Evolutionary conservation across 1,140 invertebrate genomes (phyloP), one percentile per base, ranked within the genome.

Genomic region (Cataglyphis hispanica): DNA sequence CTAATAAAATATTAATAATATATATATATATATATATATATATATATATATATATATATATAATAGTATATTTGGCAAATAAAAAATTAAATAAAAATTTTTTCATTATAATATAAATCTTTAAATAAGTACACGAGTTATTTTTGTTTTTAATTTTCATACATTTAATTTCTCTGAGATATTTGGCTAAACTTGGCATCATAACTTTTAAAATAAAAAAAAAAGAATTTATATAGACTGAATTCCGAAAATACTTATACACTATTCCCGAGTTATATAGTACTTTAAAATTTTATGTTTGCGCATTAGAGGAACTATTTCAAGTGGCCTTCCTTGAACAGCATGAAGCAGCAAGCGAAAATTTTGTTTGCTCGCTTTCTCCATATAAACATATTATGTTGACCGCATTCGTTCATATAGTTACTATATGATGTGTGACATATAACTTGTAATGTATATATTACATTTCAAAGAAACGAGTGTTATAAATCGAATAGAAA

Each of bases 321-420:
- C 31, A 37, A 64, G 61, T 64, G 31, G 61, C 2, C 31, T 37
- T 37, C 8, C 27, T 63, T 19, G 27, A 63, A 63, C 1, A 4
- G 13, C 7, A 63, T 66, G 31, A 31, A 31, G 4, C 31, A 3
- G 31, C 2, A 66, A 22, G 37, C 64, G 16, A 10, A 64, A 34
- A 64, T 64, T 60, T 25, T 60, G 25, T 60, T 60, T 25, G 58
- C 25, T 60, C 25, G 58, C 46, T 19, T 50, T 50, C 5, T 50
- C 46, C 27, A 60, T 60, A 25, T 60, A 60, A 22, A 10, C 25
- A 67, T 43, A 67, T 16, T 43, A 50, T 70, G 53, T 69, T 69
- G 43, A 50, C 6, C 19, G 4, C 10, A 70, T 67, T 53, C 27
- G 53, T 70, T 53, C 19, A 70, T 16, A 69, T 27, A 69, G 7